These are phyloP conservation scores for Myotis findleyi DNA, from an alignment of 2,797 vertebrate genomes.

Conservation along the genomic window DNA sequence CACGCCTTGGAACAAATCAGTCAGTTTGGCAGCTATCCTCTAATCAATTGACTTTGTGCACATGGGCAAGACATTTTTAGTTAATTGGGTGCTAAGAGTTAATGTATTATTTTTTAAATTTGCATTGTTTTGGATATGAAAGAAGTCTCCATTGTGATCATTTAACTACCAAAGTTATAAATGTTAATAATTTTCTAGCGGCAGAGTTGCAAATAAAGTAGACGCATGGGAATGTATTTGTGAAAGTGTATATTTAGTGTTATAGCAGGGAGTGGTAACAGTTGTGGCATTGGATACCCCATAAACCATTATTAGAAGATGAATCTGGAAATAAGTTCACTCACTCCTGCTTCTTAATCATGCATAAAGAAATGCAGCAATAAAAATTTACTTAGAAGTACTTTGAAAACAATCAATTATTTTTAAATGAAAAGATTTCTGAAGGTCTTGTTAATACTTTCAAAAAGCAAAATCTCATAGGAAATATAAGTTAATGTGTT, in stretches of 20 bases:
- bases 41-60: constrained; percentile 10
- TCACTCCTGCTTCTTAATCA: constrained; percentile 63
- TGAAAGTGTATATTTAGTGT: constrained; percentile 63
- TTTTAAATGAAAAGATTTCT: constrained; percentile 2
- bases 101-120: neutral
- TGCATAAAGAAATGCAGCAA: neutral
- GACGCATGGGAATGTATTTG: constrained; percentile 53
- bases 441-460: neutral
- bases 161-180: constrained; percentile 67
- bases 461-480: neutral
- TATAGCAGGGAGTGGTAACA: neutral
- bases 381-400: constrained; percentile 38
- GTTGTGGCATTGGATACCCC: constrained; percentile 25
- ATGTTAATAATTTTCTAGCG: constrained; percentile 64
- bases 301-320: constrained; percentile 39
- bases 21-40: constrained; percentile 28
- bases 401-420: constrained; percentile 3
- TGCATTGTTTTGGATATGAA: constrained; percentile 47
- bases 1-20: neutral
- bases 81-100: constrained; percentile 63
- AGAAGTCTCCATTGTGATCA: constrained; percentile 16
- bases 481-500: constrained; percentile 5
- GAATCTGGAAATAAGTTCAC: constrained; percentile 70
- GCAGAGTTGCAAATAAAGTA: constrained; percentile 62
- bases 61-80: constrained; percentile 62